Evolutionary conservation across 2,797 vertebrate genomes (phyloP).

Genomic region (Malacoraja senta): DNA sequence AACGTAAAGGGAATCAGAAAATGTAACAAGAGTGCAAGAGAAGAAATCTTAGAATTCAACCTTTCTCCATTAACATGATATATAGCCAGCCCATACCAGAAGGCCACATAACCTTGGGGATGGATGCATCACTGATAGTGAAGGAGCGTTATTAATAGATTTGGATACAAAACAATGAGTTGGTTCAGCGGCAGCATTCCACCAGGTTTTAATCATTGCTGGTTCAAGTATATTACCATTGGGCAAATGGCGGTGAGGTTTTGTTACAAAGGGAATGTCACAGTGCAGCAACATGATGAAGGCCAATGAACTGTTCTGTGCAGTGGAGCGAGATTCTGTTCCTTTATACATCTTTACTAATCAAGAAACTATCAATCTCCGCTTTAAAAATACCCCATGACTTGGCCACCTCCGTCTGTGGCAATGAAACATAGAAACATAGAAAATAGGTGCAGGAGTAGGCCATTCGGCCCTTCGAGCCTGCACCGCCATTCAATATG

Average conservation of each 20-base stretch:
- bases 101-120: neutral
- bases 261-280: neutral
- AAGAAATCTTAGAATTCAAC: neutral
- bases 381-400: too few species aligned
- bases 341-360: too few species aligned
- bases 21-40: neutral
- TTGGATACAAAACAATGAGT: neutral
- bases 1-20: neutral
- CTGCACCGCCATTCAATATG: too few species aligned
- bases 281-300: neutral
- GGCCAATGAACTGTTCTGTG: neutral
- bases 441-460: too few species aligned
- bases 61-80: neutral
- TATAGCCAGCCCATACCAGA: neutral
- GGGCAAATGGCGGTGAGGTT: neutral
- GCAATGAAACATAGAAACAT: too few species aligned
- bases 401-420: too few species aligned
- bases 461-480: too few species aligned
- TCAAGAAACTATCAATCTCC: too few species aligned
- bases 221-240: neutral
- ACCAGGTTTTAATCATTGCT: neutral
- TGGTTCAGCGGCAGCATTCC: neutral
- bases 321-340: neutral
- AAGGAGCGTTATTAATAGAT: neutral
- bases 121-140: neutral